These are phyloP conservation scores for Latrodectus elegans DNA, from an alignment of 2,888 invertebrate genomes.

Conservation along the genomic window DNA sequence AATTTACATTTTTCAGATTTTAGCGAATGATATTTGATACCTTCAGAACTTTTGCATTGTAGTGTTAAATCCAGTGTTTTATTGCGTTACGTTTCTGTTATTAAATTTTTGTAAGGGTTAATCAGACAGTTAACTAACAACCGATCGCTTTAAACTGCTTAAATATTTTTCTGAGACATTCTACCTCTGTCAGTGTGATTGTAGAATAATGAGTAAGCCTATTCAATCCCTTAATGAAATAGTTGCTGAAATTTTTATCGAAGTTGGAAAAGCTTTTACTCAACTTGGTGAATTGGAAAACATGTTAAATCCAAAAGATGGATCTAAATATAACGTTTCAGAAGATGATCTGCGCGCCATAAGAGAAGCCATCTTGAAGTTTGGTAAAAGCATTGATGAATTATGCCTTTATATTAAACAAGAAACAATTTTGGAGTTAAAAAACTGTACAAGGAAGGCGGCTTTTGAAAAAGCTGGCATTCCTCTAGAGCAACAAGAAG, in stretches of 20 bases:
- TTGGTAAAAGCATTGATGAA: conserved; percentile 47
- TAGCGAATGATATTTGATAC: no score
- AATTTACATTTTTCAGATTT: no score
- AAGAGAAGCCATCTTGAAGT: conserved; percentile 35
- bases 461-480: conserved; percentile 75
- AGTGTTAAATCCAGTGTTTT: no score
- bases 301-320: conserved; percentile 93
- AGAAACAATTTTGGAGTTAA: conserved; percentile 81
- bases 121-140: no score
- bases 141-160: no score
- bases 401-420: conserved; percentile 54
- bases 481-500: conserved; percentile 72
- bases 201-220: conserved; percentile 27
- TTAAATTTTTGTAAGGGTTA: no score
- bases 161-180: no score
- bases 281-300: conserved; percentile 95
- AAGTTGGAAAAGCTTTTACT: conserved; percentile 95
- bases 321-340: conserved; percentile 74
- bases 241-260: conserved; percentile 98
- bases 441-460: conserved; percentile 72
- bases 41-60: no score
- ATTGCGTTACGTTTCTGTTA: no score
- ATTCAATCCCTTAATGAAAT: conserved; percentile 31
- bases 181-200: no score
- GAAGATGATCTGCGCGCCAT: conserved; percentile 31